These are phyloP conservation scores for Epizoanthus stellaris DNA, from an alignment of 92 coral and sea anemone genomes.

Conservation along the genomic window DNA sequence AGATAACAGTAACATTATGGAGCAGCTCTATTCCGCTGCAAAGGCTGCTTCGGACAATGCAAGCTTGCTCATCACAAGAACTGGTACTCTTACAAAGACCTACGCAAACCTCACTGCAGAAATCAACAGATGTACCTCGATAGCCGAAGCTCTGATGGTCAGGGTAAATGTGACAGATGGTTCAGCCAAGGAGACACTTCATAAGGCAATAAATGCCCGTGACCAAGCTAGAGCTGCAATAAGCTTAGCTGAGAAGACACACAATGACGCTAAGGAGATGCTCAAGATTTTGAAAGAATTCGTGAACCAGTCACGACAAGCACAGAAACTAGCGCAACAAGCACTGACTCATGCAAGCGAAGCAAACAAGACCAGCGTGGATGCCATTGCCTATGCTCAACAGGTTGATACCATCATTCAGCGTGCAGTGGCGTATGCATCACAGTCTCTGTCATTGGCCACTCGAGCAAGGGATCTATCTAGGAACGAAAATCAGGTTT, in stretches of 20 bases:
- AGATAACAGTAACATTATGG: slow-evolving; percentile 48
- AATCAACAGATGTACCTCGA: slow-evolving; percentile 45
- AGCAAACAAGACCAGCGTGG: slow-evolving; percentile 70
- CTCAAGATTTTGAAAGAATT: slow-evolving; percentile 67
- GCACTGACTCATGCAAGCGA: slow-evolving; percentile 70
- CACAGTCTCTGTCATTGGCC: slow-evolving; percentile 59
- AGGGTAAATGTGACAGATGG: slow-evolving; percentile 43
- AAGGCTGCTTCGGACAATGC: slow-evolving; percentile 51
- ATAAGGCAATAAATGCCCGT: slow-evolving; percentile 67
- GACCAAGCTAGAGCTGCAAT: slow-evolving; percentile 72
- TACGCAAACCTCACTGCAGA: slow-evolving; percentile 57
- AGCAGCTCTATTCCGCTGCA: slow-evolving; percentile 50
- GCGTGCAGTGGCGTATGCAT: slow-evolving; percentile 68
- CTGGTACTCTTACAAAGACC: slow-evolving; percentile 37
- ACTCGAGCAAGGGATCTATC: slow-evolving; percentile 66
- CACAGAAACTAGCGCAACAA: slow-evolving; percentile 69
- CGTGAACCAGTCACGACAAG: slow-evolving; percentile 68
- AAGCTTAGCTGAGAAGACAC: slow-evolving; percentile 74
- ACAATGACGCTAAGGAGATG: slow-evolving; percentile 80
- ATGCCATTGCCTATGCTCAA: slow-evolving; percentile 71
- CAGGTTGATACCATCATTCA: slow-evolving; percentile 76
- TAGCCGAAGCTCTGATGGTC: slow-evolving; percentile 45
- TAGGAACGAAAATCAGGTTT: slow-evolving; percentile 81
- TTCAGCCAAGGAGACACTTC: slow-evolving; percentile 59
- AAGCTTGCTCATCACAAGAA: slow-evolving; percentile 38